These are phyloP conservation scores for Elgaria multicarinata DNA, from an alignment of 2,113 vertebrate species.

Conservation along the genomic window DNA sequence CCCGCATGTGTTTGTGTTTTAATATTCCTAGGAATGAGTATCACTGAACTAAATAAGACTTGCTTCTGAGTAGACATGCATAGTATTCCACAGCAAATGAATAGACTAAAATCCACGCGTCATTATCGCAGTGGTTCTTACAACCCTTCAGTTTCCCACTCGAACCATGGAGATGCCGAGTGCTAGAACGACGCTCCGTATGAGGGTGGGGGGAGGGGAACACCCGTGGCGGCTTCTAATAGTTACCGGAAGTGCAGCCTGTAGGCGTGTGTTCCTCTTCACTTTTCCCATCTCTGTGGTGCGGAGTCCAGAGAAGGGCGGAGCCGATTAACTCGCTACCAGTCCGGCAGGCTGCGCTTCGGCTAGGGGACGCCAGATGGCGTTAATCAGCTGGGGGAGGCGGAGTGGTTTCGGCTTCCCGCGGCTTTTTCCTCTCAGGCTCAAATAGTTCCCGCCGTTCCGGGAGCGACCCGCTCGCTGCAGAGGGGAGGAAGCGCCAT, in stretches of 20 bases:
- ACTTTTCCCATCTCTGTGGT: not conserved
- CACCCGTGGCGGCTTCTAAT: not conserved
- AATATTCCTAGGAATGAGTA: no score
- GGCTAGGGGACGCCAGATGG: constrained; percentile 38
- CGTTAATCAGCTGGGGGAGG: constrained; percentile 11
- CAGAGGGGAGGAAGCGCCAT: constrained; percentile 44
- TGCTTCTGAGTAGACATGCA: no score
- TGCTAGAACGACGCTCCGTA: not conserved
- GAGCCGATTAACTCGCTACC: not conserved
- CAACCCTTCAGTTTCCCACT: not conserved
- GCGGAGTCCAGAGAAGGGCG: not conserved
- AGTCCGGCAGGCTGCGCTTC: fast-evolving
- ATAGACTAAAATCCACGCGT: no score
- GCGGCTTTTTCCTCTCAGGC: constrained; percentile 16
- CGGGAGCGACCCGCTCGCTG: not conserved
- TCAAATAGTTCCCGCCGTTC: not conserved
- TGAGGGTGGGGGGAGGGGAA: not conserved
- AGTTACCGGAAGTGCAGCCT: not conserved
- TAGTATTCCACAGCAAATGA: no score
- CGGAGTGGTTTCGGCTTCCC: not conserved
- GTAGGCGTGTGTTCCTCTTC: not conserved
- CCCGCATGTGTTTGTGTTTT: no score
- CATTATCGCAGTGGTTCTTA: no score
- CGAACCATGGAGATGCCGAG: not conserved
- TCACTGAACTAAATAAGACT: no score